These are phyloP conservation scores for Neelides sp. DNA, from an alignment of 1,140 invertebrate genomes.

Conservation along the genomic window DNA sequence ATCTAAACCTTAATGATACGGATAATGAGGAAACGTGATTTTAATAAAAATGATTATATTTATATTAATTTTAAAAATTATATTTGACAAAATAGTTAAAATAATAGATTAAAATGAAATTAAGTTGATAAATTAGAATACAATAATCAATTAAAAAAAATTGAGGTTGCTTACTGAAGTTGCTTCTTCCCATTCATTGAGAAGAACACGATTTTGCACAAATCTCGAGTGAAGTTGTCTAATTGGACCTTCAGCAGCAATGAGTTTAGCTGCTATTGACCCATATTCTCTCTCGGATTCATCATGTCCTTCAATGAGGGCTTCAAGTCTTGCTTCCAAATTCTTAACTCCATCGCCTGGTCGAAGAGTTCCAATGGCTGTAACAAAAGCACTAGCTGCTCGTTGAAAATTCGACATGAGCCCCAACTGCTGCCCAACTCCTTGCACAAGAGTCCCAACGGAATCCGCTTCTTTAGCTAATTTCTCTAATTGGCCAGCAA, in stretches of 20 bases:
- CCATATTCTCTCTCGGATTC: slow-evolving; percentile 33
- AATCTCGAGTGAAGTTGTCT: slow-evolving; percentile 41
- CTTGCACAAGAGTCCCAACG: slow-evolving; percentile 22
- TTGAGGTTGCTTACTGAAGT: slow-evolving; percentile 39
- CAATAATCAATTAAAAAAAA: not conserved
- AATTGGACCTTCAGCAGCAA: slow-evolving; percentile 39
- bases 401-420: slow-evolving; percentile 29
- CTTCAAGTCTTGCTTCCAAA: slow-evolving; percentile 17
- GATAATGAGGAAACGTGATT: too few relatives aligned
- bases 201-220: slow-evolving; percentile 38
- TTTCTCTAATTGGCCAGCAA: slow-evolving; percentile 31
- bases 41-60: too few relatives aligned
- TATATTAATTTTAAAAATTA: not conserved
- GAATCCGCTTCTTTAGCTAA: slow-evolving; percentile 25
- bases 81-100: not conserved
- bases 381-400: slow-evolving; percentile 20
- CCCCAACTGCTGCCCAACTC: slow-evolving; percentile 22
- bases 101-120: not conserved
- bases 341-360: slow-evolving; percentile 8
- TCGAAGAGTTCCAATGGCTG: not conserved
- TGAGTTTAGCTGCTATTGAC: slow-evolving; percentile 33
- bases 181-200: slow-evolving; percentile 58
- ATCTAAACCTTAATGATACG: too few relatives aligned
- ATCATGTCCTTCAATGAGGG: slow-evolving; percentile 17
- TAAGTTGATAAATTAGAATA: not conserved